Conservation (phyloP, 2,888 invertebrate species). For the Aphidoletes aphidimyza region DNA sequence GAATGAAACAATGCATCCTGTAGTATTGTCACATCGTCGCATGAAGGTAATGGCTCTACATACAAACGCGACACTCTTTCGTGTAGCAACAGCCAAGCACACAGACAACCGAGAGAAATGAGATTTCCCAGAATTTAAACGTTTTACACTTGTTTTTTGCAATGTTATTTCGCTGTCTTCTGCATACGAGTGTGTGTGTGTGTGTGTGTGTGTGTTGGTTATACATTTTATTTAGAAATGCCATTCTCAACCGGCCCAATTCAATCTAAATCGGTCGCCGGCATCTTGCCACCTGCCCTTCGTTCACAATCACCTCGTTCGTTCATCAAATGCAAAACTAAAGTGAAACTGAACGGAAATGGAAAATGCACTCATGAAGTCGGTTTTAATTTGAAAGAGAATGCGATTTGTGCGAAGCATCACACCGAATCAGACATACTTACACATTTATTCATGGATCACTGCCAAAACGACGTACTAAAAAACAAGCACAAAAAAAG, state of each 20-base stretch:
- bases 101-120: not conserved
- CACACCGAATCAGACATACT: not conserved
- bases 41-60: not conserved
- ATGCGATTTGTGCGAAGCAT: not conserved
- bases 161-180: not conserved
- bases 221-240: conserved; percentile 27
- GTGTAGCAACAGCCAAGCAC: too few species aligned
- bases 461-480: not conserved
- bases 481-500: not conserved
- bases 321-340: not conserved
- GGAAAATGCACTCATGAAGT: conserved; percentile 39
- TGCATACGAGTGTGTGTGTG: too few species aligned
- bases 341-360: not conserved
- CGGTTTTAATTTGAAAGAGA: not conserved
- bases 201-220: too few species aligned
- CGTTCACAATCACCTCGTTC: too few species aligned
- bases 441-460: conserved; percentile 44
- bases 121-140: conserved; percentile 41
- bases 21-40: not conserved
- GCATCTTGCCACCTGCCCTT: not conserved
- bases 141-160: conserved; percentile 26
- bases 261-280: not conserved
- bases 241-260: conserved; percentile 9
- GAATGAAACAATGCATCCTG: conserved; percentile 6
- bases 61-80: not conserved